Percentiles rank a stretch among this genome's conserved stretches.
phyloP scores from a whole-genome alignment of 1,140 invertebrate species.

The Glossosoma conforme region DNA sequence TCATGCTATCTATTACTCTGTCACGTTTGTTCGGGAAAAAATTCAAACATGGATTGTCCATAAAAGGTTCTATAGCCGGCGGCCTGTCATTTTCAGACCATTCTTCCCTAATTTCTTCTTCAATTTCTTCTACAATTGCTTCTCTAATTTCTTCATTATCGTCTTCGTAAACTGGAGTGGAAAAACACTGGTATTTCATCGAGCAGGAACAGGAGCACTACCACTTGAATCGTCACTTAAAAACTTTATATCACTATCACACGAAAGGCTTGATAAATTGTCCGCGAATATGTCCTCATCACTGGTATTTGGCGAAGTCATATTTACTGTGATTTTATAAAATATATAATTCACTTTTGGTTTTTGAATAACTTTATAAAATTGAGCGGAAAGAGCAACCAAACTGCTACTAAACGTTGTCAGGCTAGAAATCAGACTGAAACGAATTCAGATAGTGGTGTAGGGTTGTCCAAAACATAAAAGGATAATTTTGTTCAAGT shows the following conservation, averaged over 20 bases:
- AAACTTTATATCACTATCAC: conserved; percentile 1
- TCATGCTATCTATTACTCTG: conserved; percentile 1
- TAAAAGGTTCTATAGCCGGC: conserved; percentile 5
- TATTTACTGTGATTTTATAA: too few relatives aligned
- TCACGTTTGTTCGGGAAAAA: conserved; percentile 1
- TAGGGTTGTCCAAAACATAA: too few relatives aligned
- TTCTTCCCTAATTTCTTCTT: conserved; percentile 6
- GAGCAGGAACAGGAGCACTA: conserved; percentile 4
- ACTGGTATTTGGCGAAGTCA: conserved; percentile 4
- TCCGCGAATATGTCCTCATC: conserved; percentile 7
- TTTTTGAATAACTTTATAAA: too few relatives aligned
- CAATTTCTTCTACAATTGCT: conserved; percentile 2
- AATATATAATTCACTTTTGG: too few relatives aligned
- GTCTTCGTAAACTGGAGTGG: conserved; percentile 9
- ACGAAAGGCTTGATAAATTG: conserved; percentile 7
- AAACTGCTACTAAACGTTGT: too few relatives aligned
- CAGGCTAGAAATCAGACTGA: too few relatives aligned
- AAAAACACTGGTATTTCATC: conserved; percentile 8
- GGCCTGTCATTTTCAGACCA: conserved; percentile 11
- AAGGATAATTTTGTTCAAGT: too few relatives aligned
- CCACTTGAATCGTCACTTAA: not conserved
- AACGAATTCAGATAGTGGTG: too few relatives aligned
- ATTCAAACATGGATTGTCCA: not conserved
- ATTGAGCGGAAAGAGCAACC: too few relatives aligned
- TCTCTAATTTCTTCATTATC: conserved; percentile 2